phyloP scores from a whole-genome alignment of 64 coral and sea anemone species.

The Astreopora myriophthalma region DNA sequence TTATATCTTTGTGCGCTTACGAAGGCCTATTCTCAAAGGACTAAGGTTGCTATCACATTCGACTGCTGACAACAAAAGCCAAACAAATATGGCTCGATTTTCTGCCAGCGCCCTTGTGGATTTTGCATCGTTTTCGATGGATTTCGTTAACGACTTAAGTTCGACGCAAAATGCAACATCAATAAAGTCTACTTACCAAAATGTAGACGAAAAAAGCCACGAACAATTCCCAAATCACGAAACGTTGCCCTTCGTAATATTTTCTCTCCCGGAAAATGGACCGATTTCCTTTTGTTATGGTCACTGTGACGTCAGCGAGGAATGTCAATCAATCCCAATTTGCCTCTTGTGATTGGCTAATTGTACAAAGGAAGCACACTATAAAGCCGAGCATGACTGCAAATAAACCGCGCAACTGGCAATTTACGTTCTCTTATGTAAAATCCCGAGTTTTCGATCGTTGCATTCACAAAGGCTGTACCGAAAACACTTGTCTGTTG shows the following conservation, averaged over 20 bases:
- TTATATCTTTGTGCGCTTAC: background rate
- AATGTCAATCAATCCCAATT: slow-evolving; percentile 34
- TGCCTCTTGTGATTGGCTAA: slow-evolving; percentile 20
- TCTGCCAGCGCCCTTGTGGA: slow-evolving; percentile 43
- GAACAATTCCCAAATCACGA: background rate
- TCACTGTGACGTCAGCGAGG: slow-evolving; percentile 32
- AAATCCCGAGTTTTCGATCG: background rate
- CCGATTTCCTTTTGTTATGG: slow-evolving; percentile 60
- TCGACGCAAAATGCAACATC: background rate
- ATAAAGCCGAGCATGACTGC: slow-evolving; percentile 10
- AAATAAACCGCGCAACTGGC: slow-evolving; percentile 14
- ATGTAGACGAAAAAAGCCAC: background rate
- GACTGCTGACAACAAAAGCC: slow-evolving; percentile 57
- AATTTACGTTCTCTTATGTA: background rate
- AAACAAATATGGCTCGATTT: slow-evolving; percentile 51
- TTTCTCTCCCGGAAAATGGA: slow-evolving; percentile 53
- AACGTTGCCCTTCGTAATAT: background rate
- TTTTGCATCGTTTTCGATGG: background rate
- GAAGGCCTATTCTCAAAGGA: background rate
- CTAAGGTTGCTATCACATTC: slow-evolving; percentile 17
- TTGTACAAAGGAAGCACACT: slow-evolving; percentile 1
- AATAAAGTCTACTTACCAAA: slow-evolving; percentile 9
- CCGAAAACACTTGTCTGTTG: background rate
- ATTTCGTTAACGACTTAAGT: background rate
- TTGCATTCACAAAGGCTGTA: background rate